Evolutionary conservation across 2,797 vertebrate species (phyloP).

Genomic region (Eulemur mongoz): DNA sequence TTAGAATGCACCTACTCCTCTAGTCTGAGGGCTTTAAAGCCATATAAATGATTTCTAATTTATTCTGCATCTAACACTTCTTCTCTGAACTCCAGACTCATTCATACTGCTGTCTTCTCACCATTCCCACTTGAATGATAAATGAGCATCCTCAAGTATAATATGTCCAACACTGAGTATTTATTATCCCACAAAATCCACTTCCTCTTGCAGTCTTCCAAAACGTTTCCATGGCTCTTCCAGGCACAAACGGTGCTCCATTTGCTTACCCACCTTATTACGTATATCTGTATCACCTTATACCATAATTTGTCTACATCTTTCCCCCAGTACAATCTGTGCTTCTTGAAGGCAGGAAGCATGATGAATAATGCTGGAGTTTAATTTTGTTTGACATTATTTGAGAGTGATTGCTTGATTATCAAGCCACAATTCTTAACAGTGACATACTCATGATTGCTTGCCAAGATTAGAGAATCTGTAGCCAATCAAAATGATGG

Average conservation of each 20-base stretch:
- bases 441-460: neutral
- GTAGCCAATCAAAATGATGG: neutral
- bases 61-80: neutral
- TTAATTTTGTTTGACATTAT: neutral
- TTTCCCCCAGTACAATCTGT: neutral
- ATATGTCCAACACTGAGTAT: neutral
- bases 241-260: neutral
- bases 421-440: neutral
- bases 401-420: neutral
- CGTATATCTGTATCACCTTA: neutral
- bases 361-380: neutral
- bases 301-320: neutral
- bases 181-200: neutral
- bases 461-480: neutral
- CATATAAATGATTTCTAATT: neutral
- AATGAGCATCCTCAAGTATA: neutral
- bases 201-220: neutral
- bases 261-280: neutral
- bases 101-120: neutral
- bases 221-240: neutral
- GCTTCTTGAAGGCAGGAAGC: neutral
- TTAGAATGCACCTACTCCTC: neutral
- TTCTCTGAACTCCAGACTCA: neutral
- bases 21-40: neutral
- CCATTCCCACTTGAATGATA: neutral